Evolutionary conservation across 1,140 invertebrate species (phyloP).

Genomic region (Heliconius eleuchia): DNA sequence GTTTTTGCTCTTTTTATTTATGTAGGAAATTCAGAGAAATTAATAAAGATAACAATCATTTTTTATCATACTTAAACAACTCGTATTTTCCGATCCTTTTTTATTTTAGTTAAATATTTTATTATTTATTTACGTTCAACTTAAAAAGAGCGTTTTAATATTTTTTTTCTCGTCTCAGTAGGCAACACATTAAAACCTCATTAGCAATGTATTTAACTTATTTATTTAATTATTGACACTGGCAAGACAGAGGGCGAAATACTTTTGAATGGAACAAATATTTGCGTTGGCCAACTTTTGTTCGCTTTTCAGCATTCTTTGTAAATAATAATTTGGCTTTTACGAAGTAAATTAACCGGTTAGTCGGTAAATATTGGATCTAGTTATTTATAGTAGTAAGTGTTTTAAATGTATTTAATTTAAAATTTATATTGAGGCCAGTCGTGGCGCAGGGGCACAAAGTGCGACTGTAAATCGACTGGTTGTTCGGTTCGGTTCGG

Average conservation of each 20-base stretch:
- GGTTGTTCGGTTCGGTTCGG: too few relatives aligned
- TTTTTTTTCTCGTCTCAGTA: constrained; percentile 19
- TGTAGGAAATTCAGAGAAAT: too few relatives aligned
- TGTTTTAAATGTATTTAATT: not conserved
- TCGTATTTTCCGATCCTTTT: too few relatives aligned
- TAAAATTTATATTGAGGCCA: too few relatives aligned
- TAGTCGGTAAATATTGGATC: constrained; percentile 39
- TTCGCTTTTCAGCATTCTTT: constrained; percentile 18
- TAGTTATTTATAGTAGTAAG: constrained; percentile 16
- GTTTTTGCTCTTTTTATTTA: too few relatives aligned
- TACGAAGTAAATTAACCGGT: constrained; percentile 43
- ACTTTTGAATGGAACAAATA: constrained; percentile 40
- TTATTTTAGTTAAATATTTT: not conserved
- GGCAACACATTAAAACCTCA: constrained; percentile 51
- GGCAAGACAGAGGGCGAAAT: constrained; percentile 17
- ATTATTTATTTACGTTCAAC: not conserved
- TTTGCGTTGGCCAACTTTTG: constrained; percentile 43
- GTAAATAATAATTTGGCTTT: constrained; percentile 31
- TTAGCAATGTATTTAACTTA: constrained; percentile 44
- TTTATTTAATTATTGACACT: constrained; percentile 25
- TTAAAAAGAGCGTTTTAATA: not conserved
- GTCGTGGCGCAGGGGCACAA: too few relatives aligned
- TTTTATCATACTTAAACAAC: too few relatives aligned
- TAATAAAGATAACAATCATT: too few relatives aligned
- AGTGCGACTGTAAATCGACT: too few relatives aligned